A percentile compares a stretch with the other conserved stretches of the same genome.
Evolutionary conservation across 2,113 vertebrate species (phyloP).

Genomic region (Muscicapa adusta): DNA sequence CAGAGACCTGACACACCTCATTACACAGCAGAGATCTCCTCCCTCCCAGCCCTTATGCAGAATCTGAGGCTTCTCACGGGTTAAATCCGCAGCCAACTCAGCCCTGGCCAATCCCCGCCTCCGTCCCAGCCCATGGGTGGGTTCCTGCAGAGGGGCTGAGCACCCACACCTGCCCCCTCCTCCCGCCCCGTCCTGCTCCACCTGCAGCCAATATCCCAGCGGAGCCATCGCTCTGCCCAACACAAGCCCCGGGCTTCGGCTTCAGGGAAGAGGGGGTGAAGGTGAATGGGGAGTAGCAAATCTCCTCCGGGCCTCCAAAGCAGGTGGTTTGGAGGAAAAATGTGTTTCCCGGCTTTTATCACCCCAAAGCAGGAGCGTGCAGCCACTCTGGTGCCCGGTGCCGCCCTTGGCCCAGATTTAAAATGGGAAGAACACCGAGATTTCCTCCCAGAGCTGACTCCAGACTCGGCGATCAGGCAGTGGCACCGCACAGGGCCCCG

Average conservation of each 20-base stretch:
- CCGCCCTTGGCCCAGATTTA: neutral
- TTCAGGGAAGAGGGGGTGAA: accelerated
- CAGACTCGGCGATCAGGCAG: accelerated
- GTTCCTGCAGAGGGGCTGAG: neutral
- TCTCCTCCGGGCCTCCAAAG: accelerated
- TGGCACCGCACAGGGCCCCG: accelerated
- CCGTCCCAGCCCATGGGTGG: neutral
- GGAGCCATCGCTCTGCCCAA: accelerated
- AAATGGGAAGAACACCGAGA: accelerated
- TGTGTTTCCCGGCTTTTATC: neutral
- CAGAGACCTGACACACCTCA: neutral
- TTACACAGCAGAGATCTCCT: accelerated
- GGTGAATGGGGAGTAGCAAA: accelerated
- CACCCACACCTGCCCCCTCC: neutral
- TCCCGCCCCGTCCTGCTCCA: neutral
- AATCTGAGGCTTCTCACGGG: accelerated
- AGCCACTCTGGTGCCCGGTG: accelerated
- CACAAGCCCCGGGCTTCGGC: accelerated
- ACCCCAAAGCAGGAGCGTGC: accelerated
- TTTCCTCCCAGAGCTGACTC: neutral
- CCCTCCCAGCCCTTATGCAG: accelerated
- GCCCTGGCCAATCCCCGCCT: neutral
- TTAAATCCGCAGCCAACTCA: neutral
- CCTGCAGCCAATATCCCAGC: neutral
- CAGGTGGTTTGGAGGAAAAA: accelerated